Conservation (phyloP, 2,888 invertebrate species). For the Caenorhabditis sp. region DNA sequence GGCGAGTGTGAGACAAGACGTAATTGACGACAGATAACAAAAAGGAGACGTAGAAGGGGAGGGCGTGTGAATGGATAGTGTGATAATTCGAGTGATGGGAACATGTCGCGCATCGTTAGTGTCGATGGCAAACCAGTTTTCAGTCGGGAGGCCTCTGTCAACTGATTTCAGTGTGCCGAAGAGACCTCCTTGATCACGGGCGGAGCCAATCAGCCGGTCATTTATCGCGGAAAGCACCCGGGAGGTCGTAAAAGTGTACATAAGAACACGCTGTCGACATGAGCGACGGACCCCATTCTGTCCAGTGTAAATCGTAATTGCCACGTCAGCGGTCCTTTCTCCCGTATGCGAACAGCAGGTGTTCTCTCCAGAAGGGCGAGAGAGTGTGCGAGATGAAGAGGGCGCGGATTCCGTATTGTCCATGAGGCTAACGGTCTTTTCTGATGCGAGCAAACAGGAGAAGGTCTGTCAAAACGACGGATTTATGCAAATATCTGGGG, state of each 20-base stretch:
- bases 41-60: background rate
- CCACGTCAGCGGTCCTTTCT: conserved; percentile 36
- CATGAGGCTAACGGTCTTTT: conserved; percentile 14
- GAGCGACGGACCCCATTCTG: conserved; percentile 19
- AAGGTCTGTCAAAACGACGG: conserved; percentile 23
- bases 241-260: conserved; percentile 43
- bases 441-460: conserved; percentile 29
- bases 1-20: conserved; percentile 2
- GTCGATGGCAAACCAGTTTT: conserved; percentile 49
- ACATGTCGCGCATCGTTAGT: conserved; percentile 48
- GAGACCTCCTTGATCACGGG: background rate
- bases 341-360: conserved; percentile 26
- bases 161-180: conserved; percentile 10
- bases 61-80: conserved; percentile 27
- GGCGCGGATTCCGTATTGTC: conserved; percentile 19
- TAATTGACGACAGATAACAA: background rate
- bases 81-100: conserved; percentile 23
- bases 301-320: conserved; percentile 41
- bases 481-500: conserved; percentile 33
- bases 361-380: conserved; percentile 18
- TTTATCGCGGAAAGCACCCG: conserved; percentile 31
- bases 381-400: conserved; percentile 22
- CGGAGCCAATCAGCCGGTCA: conserved; percentile 30
- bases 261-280: conserved; percentile 10
- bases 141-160: conserved; percentile 3